Conservation (phyloP, 2,797 vertebrate genomes). For the Acanthornis magna region DNA sequence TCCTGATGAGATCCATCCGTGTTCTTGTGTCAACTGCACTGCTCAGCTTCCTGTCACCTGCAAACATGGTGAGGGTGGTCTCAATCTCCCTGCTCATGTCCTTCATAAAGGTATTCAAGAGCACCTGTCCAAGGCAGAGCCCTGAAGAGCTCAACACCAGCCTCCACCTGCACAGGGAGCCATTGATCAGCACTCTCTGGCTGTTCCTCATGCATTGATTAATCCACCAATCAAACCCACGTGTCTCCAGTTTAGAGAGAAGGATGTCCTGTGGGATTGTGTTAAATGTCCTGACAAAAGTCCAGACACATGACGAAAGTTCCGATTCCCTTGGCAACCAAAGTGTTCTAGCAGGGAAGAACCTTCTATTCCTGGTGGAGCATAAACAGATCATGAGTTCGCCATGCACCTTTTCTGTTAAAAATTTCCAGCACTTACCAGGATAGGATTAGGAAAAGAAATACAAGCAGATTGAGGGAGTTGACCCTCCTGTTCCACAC, state of each 20-base stretch:
- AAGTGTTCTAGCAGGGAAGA: fast-evolving
- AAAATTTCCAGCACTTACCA: background rate
- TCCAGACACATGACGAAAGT: no score
- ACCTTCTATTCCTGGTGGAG: background rate
- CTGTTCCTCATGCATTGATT: background rate
- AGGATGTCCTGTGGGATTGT: background rate
- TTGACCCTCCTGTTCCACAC: background rate
- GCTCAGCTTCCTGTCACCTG: background rate
- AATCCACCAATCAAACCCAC: background rate
- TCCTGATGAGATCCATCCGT: background rate
- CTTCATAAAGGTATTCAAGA: background rate
- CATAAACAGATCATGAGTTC: background rate
- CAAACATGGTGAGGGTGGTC: background rate
- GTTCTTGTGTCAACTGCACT: background rate
- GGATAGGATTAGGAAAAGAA: background rate
- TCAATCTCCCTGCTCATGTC: fast-evolving
- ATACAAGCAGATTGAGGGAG: background rate
- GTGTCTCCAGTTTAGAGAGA: background rate
- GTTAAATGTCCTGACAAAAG: background rate
- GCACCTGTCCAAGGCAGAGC: fast-evolving
- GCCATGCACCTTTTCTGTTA: fast-evolving
- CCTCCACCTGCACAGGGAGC: background rate
- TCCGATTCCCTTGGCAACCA: background rate
- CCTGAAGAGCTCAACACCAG: fast-evolving
- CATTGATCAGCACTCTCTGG: background rate